Evolutionary conservation across 2,888 invertebrate genomes (phyloP), one percentile per base, ranked within the genome.

Genomic region (Acleris emargana): DNA sequence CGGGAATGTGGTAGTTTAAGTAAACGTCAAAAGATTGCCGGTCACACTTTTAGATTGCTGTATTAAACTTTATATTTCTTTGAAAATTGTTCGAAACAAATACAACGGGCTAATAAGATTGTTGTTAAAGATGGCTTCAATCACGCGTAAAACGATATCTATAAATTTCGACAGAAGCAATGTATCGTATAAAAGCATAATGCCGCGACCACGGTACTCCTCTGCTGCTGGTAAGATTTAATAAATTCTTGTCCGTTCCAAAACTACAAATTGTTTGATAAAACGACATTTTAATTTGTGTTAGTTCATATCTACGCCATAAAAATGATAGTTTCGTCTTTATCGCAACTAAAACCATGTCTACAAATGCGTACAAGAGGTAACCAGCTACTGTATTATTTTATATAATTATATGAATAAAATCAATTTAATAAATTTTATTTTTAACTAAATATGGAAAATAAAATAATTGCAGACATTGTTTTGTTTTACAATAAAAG

Each of bases 121-220:
- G 5, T n/a, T 53, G 7, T 51, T 17, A 22, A 60, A 5, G 18
- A 64, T 64, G 64, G 55, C 59, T 16, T 42, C 28, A 16, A 49
- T 22, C 18, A 60, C 53, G 7, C 64, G 50, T 28, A 53, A 60
- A 47, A 63, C 58, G 28, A 64, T 60, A 53, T 60, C 43, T 16
- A 64, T 64, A 43, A 60, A 60, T 50, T 64, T 64, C 16, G 64
- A 60, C 55, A 60, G 49, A 59, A 49, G 59, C 32, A 54, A 60
- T 17, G 20, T 17, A 9, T 55, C 50, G 16, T 43, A 49, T 50
- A 54, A 51, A 60, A 59, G 49, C 38, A 13, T 38, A 38, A 38
- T 38, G 38, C 38, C 53, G n/a, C 50, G 47, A 43, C 43, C 59
- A 20, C 54, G 59, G 22, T 51, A 50, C 28, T 42, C 59, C 20